A percentile compares a stretch with the other conserved stretches of the same genome.
phyloP scores from a whole-genome alignment of 2,113 vertebrate genomes.

The Casuarius casuarius region DNA sequence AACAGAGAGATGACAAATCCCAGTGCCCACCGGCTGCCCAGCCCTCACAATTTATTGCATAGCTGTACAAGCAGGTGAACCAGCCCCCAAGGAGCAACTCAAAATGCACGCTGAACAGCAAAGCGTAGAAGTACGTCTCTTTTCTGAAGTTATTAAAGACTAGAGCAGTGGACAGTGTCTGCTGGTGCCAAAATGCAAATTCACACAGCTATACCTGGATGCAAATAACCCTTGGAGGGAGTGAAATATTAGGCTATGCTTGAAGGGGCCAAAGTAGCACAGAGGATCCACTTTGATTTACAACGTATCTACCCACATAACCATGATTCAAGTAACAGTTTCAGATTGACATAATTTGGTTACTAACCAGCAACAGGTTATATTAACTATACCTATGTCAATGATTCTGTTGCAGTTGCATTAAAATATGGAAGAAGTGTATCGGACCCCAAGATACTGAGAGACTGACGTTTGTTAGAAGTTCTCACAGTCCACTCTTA shows the following conservation, averaged over 20 bases:
- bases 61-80: background rate
- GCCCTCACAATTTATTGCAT: background rate
- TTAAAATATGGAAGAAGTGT: background rate
- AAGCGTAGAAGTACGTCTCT: background rate
- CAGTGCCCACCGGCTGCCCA: background rate
- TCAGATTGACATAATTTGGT: background rate
- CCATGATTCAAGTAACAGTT: background rate
- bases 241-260: rapidly evolving
- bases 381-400: background rate
- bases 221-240: background rate
- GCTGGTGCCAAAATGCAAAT: background rate
- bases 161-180: background rate
- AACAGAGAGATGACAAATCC: background rate
- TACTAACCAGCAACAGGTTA: background rate
- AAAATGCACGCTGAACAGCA: background rate
- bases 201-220: background rate
- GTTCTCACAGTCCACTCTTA: background rate
- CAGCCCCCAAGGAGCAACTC: background rate
- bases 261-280: background rate
- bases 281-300: too few relatives aligned
- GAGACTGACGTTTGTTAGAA: background rate
- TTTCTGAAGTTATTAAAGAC: background rate
- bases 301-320: background rate
- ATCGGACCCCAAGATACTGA: background rate
- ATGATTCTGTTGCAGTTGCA: background rate